Evolutionary conservation across 2,113 vertebrate genomes (phyloP).

Genomic region (Catagonus wagneri): DNA sequence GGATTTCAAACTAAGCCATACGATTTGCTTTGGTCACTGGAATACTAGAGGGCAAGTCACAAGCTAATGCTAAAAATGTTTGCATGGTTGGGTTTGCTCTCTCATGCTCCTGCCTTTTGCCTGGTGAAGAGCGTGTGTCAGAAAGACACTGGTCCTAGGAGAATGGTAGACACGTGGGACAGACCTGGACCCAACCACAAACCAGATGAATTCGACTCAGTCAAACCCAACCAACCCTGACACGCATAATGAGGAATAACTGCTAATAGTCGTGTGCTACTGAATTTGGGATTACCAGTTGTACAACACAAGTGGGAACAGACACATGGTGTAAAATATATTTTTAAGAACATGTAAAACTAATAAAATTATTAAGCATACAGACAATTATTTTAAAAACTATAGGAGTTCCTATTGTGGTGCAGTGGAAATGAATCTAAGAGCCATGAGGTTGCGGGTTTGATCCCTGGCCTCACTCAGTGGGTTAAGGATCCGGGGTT

Average conservation of each 20-base stretch:
- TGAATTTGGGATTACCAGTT: background rate
- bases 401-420: too few relatives aligned
- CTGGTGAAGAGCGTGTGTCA: background rate
- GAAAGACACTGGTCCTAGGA: background rate
- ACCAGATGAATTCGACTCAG: background rate
- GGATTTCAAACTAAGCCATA: background rate
- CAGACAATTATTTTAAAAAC: background rate
- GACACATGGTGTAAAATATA: background rate
- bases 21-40: background rate
- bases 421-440: too few relatives aligned
- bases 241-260: background rate
- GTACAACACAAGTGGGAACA: background rate
- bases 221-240: background rate
- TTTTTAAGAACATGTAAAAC: background rate
- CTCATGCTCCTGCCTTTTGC: background rate
- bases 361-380: background rate
- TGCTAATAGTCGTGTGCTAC: too few relatives aligned
- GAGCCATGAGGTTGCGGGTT: too few relatives aligned
- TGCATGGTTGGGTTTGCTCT: background rate
- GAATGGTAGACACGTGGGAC: background rate
- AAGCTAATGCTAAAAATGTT: background rate
- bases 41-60: background rate
- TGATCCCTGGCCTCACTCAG: too few relatives aligned
- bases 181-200: background rate
- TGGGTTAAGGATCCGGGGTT: too few relatives aligned